Conservation (phyloP, 2,797 vertebrate genomes). For the Leucoraja ocellata region DNA sequence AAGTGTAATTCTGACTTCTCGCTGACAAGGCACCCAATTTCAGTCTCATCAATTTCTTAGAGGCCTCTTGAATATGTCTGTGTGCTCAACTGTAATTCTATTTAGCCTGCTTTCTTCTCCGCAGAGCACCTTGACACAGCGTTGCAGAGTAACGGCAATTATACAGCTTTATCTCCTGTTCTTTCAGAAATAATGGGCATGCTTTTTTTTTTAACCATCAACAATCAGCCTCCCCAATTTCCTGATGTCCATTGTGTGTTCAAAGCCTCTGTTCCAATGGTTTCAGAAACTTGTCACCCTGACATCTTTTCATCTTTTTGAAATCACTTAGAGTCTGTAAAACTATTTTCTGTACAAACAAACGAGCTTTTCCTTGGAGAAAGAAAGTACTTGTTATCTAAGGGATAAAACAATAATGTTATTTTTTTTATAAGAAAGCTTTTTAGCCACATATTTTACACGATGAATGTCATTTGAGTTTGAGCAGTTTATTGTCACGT, state of each 20-base stretch:
- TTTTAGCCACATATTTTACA: background rate
- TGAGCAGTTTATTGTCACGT: too few relatives aligned
- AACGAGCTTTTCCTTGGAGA: background rate
- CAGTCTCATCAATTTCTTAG: background rate
- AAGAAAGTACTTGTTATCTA: background rate
- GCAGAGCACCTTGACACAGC: background rate
- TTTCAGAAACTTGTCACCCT: background rate
- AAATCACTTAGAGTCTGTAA: background rate
- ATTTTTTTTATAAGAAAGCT: background rate
- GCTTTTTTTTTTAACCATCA: background rate
- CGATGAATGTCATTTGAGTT: too few relatives aligned
- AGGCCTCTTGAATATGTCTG: background rate
- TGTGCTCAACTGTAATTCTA: background rate
- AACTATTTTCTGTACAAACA: background rate
- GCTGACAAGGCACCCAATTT: background rate
- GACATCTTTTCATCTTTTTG: background rate
- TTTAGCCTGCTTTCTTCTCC: background rate
- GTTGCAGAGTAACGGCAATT: background rate
- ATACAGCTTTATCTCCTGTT: background rate
- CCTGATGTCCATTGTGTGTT: background rate
- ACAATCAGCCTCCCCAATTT: background rate
- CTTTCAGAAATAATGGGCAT: background rate
- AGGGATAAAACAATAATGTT: background rate
- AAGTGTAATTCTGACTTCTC: background rate
- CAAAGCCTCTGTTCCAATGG: background rate